Percentiles rank a stretch among this genome's conserved stretches.
Evolutionary conservation across 2,888 invertebrate genomes (phyloP).

Genomic region (Oligia latruncula): DNA sequence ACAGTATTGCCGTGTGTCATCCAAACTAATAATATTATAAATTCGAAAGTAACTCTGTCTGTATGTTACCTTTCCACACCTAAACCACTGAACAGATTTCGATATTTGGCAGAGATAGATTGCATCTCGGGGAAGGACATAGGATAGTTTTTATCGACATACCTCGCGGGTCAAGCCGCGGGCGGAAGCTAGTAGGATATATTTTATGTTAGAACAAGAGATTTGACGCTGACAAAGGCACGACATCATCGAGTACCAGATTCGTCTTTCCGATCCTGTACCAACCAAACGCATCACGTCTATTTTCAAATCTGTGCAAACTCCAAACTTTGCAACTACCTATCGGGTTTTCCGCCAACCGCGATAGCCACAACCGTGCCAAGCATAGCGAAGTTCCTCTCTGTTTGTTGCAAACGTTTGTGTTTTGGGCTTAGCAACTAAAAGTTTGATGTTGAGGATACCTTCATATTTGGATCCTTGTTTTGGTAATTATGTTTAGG

Average conservation of each 20-base stretch:
- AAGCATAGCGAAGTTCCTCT: slow-evolving; percentile 36
- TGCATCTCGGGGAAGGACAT: too few species aligned
- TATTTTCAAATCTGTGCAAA: slow-evolving; percentile 25
- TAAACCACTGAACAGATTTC: too few species aligned
- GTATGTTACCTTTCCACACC: too few species aligned
- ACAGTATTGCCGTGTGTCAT: background rate
- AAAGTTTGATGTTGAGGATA: slow-evolving; percentile 47
- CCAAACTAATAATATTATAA: too few species aligned
- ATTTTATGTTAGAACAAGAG: background rate
- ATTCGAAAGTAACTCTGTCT: too few species aligned
- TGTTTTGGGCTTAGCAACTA: slow-evolving; percentile 50
- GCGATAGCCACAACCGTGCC: slow-evolving; percentile 41
- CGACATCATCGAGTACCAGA: background rate
- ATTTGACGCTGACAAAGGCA: background rate
- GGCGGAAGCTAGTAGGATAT: background rate
- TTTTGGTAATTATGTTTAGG: slow-evolving; percentile 18
- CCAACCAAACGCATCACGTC: slow-evolving; percentile 14
- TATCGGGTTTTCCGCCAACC: slow-evolving; percentile 42
- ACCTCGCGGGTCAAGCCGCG: too few species aligned
- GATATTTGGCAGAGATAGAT: too few species aligned
- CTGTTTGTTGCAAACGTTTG: slow-evolving; percentile 57
- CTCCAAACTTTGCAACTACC: slow-evolving; percentile 43
- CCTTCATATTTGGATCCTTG: slow-evolving; percentile 44
- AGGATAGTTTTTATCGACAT: too few species aligned
- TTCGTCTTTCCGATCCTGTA: background rate